Evolutionary conservation across 2,888 invertebrate genomes (phyloP).

Genomic region (Imbricaverruca yamaguchii): DNA sequence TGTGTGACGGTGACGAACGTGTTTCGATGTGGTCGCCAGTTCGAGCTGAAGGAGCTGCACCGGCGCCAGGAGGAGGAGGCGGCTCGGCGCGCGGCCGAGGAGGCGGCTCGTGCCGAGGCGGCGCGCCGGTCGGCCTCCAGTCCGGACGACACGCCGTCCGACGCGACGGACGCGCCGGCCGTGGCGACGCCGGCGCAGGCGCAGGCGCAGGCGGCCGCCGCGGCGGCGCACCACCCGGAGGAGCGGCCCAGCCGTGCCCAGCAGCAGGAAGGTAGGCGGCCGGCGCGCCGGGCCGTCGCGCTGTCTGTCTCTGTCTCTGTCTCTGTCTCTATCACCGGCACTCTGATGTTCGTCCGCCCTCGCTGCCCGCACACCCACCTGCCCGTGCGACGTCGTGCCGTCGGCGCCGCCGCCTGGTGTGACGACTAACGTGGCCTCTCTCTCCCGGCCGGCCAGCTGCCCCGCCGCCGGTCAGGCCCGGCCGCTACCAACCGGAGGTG

Average conservation of each 20-base stretch:
- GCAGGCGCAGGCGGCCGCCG: background rate
- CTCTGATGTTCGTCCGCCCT: too few relatives aligned
- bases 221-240: background rate
- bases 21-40: constrained; percentile 50
- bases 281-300: too few relatives aligned
- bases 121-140: constrained; percentile 73
- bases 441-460: background rate
- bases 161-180: constrained; percentile 53
- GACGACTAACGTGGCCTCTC: too few relatives aligned
- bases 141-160: constrained; percentile 51
- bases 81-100: constrained; percentile 57
- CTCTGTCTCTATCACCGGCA: too few relatives aligned
- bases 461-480: background rate
- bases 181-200: constrained; percentile 33
- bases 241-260: background rate
- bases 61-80: constrained; percentile 62
- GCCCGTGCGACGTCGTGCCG: too few relatives aligned
- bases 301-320: too few relatives aligned
- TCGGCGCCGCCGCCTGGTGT: too few relatives aligned
- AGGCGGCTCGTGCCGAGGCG: constrained; percentile 94
- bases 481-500: constrained; percentile 18
- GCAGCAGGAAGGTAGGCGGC: constrained; percentile 15
- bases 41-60: constrained; percentile 93
- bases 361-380: too few relatives aligned
- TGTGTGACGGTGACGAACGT: too few relatives aligned